Base-by-base conservation (phyloP, 2,797 vertebrate species). In the Tenualosa ilisha region DNA sequence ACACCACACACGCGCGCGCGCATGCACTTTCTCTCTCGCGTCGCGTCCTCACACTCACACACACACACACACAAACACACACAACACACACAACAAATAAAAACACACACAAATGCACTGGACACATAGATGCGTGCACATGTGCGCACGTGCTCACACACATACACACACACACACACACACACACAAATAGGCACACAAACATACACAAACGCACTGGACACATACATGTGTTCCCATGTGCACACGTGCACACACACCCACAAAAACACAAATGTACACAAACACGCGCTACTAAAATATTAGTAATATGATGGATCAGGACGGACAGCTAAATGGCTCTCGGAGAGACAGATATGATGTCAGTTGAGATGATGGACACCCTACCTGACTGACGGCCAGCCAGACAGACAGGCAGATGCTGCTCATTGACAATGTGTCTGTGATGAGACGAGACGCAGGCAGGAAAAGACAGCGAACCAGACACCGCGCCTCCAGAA, bases 401-500 rank as follows among this genome's bases (percentile, higher is more conserved):
- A 75, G 81, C 51, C 82, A 63, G 15, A 85, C 63, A 49, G 24
- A 68, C 40, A 50, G 26, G 7, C 22, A 54, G 53, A 26, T 54
- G 54, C 17, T 56, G 54, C 54, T 56, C 54, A 56, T 22, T 56
- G 54, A 22, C 17, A 13, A 56, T 56, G 54, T 56, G 56, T 59
- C 20, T 59, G 56, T 22, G 20, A 59, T 26, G 63, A 65, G 63
- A 31, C 0, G 63, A 1, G 63, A 49, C 6, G 49, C 17, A 50
- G 43, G 49, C 17, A 61, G 17, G n/a, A 79, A 81, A 50, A 82
- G 11, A 17, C 11, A 81, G 15, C 13, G 82, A 83, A 50, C 84
- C 86, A 86, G 72, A 82, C 81, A 83, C 84, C 63, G 88, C 17
- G 1, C 85, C 87, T 92, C 92, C 91, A 91, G 92, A 94, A 93